A percentile compares a stretch with the other conserved stretches of the same genome.
Conservation (phyloP, 2,888 invertebrate genomes). For the Minunthozetes semirufus region DNA sequence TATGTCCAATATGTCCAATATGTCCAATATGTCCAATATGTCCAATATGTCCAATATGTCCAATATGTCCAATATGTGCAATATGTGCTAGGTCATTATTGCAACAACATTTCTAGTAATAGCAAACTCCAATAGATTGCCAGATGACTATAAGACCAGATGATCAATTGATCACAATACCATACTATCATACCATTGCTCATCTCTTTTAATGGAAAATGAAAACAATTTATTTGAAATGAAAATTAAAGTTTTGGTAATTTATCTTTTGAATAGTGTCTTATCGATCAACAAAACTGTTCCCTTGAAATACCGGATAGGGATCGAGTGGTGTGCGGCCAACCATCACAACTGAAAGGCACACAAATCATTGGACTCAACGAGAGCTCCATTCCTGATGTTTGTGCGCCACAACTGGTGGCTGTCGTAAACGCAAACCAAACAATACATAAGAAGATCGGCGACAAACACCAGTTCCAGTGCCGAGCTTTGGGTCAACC, state of each 20-base stretch:
- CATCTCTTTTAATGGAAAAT: too few relatives aligned
- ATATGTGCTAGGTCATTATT: too few relatives aligned
- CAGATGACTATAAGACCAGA: too few relatives aligned
- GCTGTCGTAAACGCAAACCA: slow-evolving; percentile 32
- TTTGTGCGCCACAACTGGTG: slow-evolving; percentile 43
- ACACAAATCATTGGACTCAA: slow-evolving; percentile 44
- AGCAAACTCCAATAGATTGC: too few relatives aligned
- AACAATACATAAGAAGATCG: slow-evolving; percentile 40
- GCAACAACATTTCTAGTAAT: too few relatives aligned
- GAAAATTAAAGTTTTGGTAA: neutral
- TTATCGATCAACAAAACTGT: slow-evolving; percentile 10
- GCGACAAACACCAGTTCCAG: slow-evolving; percentile 42
- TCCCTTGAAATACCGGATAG: neutral
- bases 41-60: too few relatives aligned
- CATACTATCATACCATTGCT: too few relatives aligned
- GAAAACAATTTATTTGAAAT: too few relatives aligned
- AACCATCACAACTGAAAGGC: slow-evolving; percentile 44
- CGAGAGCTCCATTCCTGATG: slow-evolving; percentile 42
- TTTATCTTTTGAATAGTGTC: neutral
- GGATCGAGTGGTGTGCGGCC: slow-evolving; percentile 43
- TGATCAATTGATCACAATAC: too few relatives aligned
- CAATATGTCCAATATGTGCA: too few relatives aligned
- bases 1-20: too few relatives aligned
- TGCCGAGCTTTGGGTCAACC: slow-evolving; percentile 52
- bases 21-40: too few relatives aligned